Evolutionary conservation across 2,888 invertebrate genomes (phyloP), one percentile per base, ranked within the genome.

Genomic region (Xanthostigma xanthostigma): DNA sequence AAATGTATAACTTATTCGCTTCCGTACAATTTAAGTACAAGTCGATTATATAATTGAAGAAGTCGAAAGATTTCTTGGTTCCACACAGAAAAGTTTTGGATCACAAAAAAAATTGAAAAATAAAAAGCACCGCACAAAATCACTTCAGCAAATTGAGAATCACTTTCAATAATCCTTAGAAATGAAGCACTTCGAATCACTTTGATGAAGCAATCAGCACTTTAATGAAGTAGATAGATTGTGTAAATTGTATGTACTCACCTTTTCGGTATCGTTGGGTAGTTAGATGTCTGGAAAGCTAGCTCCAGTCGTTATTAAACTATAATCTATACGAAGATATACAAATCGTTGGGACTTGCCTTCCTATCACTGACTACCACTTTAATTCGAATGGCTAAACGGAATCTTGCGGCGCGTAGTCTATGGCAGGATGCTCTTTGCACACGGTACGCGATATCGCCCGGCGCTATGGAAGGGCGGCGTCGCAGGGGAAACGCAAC

Each of bases 321-420:
- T 27, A 27, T 17, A 17, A 17, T 27, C 27, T 27, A 27, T 43
- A 36, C 35, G 43, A 17, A 33, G 13, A 10, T 17, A 11, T 33
- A 13, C 12, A 13, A 43, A 37, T 38, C 43, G 52, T 52, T 58
- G 57, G 58, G 60, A 59, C 58, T 60, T 57, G 60, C 59, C 68
- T 68, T 69, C 68, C 69, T 69, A 66, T 69, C 71, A 69, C 70
- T 67, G 68, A 73, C 73, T 71, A 74, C 72, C 73, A 72, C 73
- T 66, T 68, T 70, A 69, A 60, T 72, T 74, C 74, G 74, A 76
- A 74, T 75, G 75, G 68, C 69, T 67, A 38, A 27, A 39, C 65
- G 63, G 64, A 64, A 63, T 64, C 64, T 64, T 61, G 65, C 65
- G 60, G 64, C 66, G 66, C 61, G 70, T 75, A 75, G 74, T 75